Evolutionary conservation across 2,888 invertebrate species (phyloP).

Genomic region (Alviniconcha strummeri): DNA sequence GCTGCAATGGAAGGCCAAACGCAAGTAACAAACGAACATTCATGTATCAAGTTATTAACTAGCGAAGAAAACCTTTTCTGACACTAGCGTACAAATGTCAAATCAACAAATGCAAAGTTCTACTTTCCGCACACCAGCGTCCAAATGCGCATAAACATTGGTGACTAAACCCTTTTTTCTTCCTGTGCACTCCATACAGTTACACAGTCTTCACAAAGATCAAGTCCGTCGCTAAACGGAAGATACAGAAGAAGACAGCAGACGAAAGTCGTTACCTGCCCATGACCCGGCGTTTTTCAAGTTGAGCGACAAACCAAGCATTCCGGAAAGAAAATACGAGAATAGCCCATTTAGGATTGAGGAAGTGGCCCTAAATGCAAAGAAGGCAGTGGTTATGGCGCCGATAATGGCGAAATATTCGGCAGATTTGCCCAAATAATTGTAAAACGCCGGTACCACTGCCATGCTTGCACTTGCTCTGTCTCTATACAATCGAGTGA

Average conservation of each 20-base stretch:
- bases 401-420: conserved; percentile 40
- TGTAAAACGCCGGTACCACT: conserved; percentile 23
- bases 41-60: too few relatives aligned
- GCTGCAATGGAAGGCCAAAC: too few relatives aligned
- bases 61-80: too few relatives aligned
- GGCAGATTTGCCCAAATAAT: conserved; percentile 37
- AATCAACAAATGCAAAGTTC: too few relatives aligned
- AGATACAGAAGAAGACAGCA: too few relatives aligned
- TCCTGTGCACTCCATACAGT: too few relatives aligned
- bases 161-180: too few relatives aligned
- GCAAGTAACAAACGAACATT: too few relatives aligned
- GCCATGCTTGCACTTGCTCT: conserved; percentile 6
- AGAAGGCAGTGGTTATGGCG: conserved; percentile 35
- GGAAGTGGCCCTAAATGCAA: conserved; percentile 43
- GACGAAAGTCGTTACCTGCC: conserved; percentile 80
- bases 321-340: conserved; percentile 48
- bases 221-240: not conserved
- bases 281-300: conserved; percentile 84
- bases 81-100: too few relatives aligned
- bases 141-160: too few relatives aligned
- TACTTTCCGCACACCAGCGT: too few relatives aligned
- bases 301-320: conserved; percentile 73
- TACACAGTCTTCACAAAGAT: too few relatives aligned
- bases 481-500: not conserved
- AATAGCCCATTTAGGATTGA: conserved; percentile 45